Evolutionary conservation across 2,888 invertebrate genomes (phyloP), one percentile per base, ranked within the genome.

Genomic region (Archips xylosteana): DNA sequence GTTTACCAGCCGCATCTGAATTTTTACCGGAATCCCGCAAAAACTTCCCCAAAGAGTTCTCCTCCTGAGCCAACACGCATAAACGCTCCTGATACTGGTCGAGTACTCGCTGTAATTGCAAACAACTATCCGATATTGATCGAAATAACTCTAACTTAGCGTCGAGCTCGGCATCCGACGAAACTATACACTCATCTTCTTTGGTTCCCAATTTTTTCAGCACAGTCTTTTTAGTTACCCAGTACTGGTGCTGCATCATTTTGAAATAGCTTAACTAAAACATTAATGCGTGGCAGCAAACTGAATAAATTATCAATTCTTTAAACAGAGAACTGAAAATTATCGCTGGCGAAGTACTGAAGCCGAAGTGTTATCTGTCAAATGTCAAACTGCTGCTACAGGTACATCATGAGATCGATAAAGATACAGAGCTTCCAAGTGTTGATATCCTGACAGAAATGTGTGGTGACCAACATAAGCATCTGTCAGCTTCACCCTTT

Each of bases 161-260:
- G 93, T 99, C 99, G 45, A 99, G 95, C 86, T 99, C 98, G 0
- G 99, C 97, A 92, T 99, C 99, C 0, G 99, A 99, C 13, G 99
- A 97, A 36, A 99, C 97, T 78, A 99, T 97, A 93, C 98, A 98
- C 80, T 99, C 99, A 89, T 99, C 99, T 94, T 99, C 99, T 94
- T 99, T 99, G 82, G 98, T 97, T 47, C 99, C 99, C 66, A 99
- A 95, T 94, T 98, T 99, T 84, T 98, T 96, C 79, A 98, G 96
- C 62, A 99, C 97, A 74, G 98, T 97, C 92, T 99, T 99, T 89
- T 99, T 99, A 8, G 99, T 99, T 72, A 99, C 97, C 99, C 99
- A 99, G 92, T 98, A 99, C 81, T 99, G 98, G 91, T 99, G 98
- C 89, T 98, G 98, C 96, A 99, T 97, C 92, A 94, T 94, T 67